These are phyloP conservation scores for Promerops cafer DNA, from an alignment of 2,113 vertebrate species.

Conservation along the genomic window DNA sequence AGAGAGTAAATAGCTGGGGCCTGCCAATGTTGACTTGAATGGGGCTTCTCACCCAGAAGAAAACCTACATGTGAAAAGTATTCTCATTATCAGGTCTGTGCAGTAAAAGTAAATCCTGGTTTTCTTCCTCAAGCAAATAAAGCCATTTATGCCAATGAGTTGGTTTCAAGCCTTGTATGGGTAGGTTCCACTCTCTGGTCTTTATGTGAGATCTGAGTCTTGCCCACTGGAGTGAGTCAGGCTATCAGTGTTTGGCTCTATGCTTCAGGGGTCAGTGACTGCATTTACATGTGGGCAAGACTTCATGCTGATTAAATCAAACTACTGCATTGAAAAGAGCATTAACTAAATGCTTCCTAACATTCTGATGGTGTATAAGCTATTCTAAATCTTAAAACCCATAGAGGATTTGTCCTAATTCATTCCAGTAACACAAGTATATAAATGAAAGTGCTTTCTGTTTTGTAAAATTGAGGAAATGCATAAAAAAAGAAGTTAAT, in stretches of 20 bases:
- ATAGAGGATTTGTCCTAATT: background rate
- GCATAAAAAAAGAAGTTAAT: background rate
- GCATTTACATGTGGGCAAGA: conserved; percentile 10
- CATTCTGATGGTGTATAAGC: background rate
- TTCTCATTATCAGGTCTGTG: background rate
- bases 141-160: background rate
- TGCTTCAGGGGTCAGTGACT: conserved; percentile 10
- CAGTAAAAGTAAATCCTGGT: background rate
- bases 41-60: conserved; percentile 39
- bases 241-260: background rate
- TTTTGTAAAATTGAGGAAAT: background rate
- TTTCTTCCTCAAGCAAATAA: background rate
- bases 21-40: conserved; percentile 50
- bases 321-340: background rate
- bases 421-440: background rate
- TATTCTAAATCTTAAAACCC: background rate
- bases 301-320: conserved; percentile 31
- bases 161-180: background rate
- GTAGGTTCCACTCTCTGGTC: background rate
- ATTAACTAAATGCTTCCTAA: conserved; percentile 8
- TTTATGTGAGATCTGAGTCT: background rate
- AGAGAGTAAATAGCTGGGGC: conserved; percentile 50
- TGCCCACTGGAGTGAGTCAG: background rate
- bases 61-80: conserved; percentile 30
- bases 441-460: background rate